Evolutionary conservation across 2,888 invertebrate genomes (phyloP), one percentile per base, ranked within the genome.

Genomic region (Dynastes maya): DNA sequence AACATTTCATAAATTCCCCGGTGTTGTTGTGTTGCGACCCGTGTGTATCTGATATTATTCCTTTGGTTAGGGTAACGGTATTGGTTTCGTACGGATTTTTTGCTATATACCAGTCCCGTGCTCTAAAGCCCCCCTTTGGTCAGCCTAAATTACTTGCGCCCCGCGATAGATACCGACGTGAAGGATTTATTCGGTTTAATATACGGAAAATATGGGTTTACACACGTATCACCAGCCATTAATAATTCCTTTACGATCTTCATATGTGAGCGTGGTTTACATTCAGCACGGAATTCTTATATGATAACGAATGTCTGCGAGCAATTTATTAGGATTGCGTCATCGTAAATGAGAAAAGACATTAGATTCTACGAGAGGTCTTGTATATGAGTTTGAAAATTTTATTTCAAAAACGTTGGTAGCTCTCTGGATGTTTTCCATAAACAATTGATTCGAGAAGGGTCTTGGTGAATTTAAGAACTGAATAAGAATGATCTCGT

Each of bases 1-100:
- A 85, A 85, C 84, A 85, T 85, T 85, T 85, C 85, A 85, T 85
- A 85, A 85, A 85, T 85, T 85, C 83, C 80, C 81, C 80, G 82
- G 78, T 79, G 77, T 72, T 78, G 71, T 70, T 63, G 72, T 65
- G 77, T 78, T 74, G 76, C 76, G 78, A 79, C 76, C 71, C 71
- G 71, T 71, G 71, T 80, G 79, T 79, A 80, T 80, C 80, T 81
- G 80, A 77, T 77, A 67, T 76, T 76, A 76, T 77, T 77, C 71
- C 77, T 71, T 77, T 71, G 77, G 77, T 45, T 70, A 71, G 63
- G 61, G 67, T 61, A 64, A 75, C 61, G 64, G 77, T 77, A 77
- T 77, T 77, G 77, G 77, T 77, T 77, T 77, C 77, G 70, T 71
- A 71, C 58, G 71, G 71, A 71, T 71, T 71, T 55, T 58, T 55